A percentile compares a stretch with the other conserved stretches of the same genome.
phyloP scores from a whole-genome alignment of 2,797 vertebrate species.

The Nasua narica region DNA sequence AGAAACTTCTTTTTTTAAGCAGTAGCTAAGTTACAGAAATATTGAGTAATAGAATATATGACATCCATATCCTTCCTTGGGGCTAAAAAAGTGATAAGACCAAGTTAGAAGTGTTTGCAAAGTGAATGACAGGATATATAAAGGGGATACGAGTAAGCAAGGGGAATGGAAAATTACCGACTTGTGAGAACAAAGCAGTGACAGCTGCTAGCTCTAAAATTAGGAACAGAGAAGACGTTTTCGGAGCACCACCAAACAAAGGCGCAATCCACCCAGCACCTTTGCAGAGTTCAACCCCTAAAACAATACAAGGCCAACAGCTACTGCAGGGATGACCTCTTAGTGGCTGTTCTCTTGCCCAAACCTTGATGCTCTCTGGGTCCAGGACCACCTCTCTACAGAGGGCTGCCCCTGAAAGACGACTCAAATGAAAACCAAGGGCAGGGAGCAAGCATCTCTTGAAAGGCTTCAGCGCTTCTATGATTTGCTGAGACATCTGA shows the following conservation, averaged over 20 bases:
- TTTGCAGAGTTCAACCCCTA: slow-evolving; percentile 19
- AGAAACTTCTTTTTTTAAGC: neutral
- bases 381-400: neutral
- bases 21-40: neutral
- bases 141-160: neutral
- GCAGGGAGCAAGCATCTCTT: neutral
- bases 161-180: slow-evolving; percentile 66
- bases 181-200: slow-evolving; percentile 63
- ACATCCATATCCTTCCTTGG: neutral
- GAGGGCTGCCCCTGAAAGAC: neutral
- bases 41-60: neutral
- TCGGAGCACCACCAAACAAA: slow-evolving; percentile 47
- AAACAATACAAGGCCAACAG: neutral
- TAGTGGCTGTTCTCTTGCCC: neutral
- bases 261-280: slow-evolving; percentile 32
- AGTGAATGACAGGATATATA: neutral
- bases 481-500: neutral
- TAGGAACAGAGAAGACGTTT: slow-evolving; percentile 61
- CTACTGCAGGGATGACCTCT: too few species aligned
- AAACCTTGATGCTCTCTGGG: slow-evolving; percentile 7
- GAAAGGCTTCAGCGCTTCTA: neutral
- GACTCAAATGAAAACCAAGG: neutral
- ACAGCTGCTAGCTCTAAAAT: slow-evolving; percentile 72
- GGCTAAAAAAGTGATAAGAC: neutral
- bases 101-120: neutral